Percentiles rank a stretch among this genome's conserved stretches.
Conservation (phyloP, 1,140 invertebrate species). For the Brachionus asplanchnoidis region DNA sequence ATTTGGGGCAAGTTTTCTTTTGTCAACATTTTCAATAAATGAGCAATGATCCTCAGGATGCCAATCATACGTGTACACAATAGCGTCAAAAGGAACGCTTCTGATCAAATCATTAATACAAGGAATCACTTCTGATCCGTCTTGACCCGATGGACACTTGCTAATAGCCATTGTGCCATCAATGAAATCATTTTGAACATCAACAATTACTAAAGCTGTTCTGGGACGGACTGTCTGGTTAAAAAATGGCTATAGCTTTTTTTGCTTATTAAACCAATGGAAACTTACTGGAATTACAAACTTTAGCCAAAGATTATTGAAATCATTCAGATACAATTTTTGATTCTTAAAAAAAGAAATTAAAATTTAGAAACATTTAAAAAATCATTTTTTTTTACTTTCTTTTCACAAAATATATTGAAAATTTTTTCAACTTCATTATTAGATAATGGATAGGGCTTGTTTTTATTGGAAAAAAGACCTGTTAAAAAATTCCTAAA, state of each 20-base stretch:
- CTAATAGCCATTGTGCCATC: constrained; percentile 83
- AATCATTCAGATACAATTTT: neutral
- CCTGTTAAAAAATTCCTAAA: neutral
- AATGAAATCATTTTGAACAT: constrained; percentile 98
- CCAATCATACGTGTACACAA: constrained; percentile 95
- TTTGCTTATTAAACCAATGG: neutral
- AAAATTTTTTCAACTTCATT: constrained; percentile 30
- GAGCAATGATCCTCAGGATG: constrained; percentile 92
- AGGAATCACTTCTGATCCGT: constrained; percentile 62
- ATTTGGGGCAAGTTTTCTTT: constrained; percentile 63
- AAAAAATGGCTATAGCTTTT: neutral
- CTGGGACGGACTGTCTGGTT: neutral
- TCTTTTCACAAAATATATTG: neutral
- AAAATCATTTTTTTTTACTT: neutral
- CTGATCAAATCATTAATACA: constrained; percentile 84
- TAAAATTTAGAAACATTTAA: neutral
- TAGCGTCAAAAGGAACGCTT: constrained; percentile 74
- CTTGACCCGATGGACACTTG: constrained; percentile 83
- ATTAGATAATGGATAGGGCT: constrained; percentile 17
- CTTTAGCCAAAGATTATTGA: neutral
- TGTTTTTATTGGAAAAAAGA: neutral
- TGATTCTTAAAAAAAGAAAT: neutral
- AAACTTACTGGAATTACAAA: constrained; percentile 22
- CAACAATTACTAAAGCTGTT: constrained; percentile 80
- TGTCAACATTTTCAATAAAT: constrained; percentile 81